Evolutionary conservation across 1,140 invertebrate species (phyloP), one percentile per base, ranked within the genome.

Genomic region (Aphaenogaster ashmeadi): DNA sequence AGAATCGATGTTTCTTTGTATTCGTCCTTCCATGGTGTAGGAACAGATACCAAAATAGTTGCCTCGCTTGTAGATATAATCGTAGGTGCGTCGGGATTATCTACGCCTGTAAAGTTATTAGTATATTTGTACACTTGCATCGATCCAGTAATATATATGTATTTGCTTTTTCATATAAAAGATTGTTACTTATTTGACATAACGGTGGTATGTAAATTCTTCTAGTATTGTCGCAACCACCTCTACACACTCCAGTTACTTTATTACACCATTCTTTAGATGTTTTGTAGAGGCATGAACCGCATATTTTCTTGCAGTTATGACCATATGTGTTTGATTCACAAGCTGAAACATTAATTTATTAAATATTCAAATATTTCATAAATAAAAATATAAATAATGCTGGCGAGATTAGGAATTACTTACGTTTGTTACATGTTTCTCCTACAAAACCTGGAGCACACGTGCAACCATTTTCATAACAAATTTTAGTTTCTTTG

Each of bases 111-210:
- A 50, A 72, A 64, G 71, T 56, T 7, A 36, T 41, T 0, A 0
- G 38, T 41, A 54, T 52, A 7, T 36, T 64, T 13, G n/a, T 44
- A 3, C 2, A 3, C 0, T 44, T 13, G 7, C 2, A 38, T 21
- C 13, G n/a, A 74, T 13, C 0, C 0, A n/a, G 33, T 56, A 2
- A 21, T 15, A 67, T 0, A 27, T 27, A 27, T 27, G 21, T 27
- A 60, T 56, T 15, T 7, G 1, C 27, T 52, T 52, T 18, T 6
- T n/a, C 1, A 15, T 2, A 41, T 36, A 41, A 44, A 11, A 21
- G 9, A 67, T 38, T 3, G 0, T 69, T 91, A 92, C 92, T 87
- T 64, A 3, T 64, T 77, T 89, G 67, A 62, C 92, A 92, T 4
- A 79, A 75, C 1, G 91, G 92, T 11, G 87, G 83, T 33, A 91